These are phyloP conservation scores for Balaeniceps rex DNA, from an alignment of 2,113 vertebrate species.

Conservation along the genomic window DNA sequence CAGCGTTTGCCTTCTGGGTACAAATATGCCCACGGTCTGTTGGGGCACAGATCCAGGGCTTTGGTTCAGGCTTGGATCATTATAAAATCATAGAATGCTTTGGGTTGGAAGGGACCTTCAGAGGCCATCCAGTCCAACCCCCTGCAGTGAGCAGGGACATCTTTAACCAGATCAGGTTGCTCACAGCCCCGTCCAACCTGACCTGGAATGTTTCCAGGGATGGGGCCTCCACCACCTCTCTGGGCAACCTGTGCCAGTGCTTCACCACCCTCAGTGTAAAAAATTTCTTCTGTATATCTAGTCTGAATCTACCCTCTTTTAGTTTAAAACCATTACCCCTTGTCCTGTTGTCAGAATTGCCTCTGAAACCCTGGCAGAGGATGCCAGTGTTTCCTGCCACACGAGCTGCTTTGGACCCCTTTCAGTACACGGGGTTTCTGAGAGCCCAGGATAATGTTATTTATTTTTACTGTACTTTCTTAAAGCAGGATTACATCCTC, in stretches of 20 bases:
- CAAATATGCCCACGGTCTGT: fast-evolving
- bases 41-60: not conserved
- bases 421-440: not conserved
- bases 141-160: not conserved
- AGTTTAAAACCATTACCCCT: not conserved
- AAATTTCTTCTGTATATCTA: not conserved
- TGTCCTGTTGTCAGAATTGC: not conserved
- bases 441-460: not conserved
- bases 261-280: not conserved
- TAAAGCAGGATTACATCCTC: not conserved
- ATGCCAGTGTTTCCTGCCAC: not conserved
- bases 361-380: not conserved
- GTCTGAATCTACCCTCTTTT: not conserved
- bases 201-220: not conserved
- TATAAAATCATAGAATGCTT: not conserved
- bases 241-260: not conserved
- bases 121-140: not conserved
- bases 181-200: fast-evolving
- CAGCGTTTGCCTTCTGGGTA: not conserved
- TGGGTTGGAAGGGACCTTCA: not conserved
- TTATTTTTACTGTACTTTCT: not conserved
- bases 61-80: not conserved
- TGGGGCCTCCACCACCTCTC: not conserved
- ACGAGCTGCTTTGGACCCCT: not conserved
- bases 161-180: not conserved